Base-by-base conservation (phyloP, 2,888 invertebrate genomes). In the Drosophila subquinaria region DNA sequence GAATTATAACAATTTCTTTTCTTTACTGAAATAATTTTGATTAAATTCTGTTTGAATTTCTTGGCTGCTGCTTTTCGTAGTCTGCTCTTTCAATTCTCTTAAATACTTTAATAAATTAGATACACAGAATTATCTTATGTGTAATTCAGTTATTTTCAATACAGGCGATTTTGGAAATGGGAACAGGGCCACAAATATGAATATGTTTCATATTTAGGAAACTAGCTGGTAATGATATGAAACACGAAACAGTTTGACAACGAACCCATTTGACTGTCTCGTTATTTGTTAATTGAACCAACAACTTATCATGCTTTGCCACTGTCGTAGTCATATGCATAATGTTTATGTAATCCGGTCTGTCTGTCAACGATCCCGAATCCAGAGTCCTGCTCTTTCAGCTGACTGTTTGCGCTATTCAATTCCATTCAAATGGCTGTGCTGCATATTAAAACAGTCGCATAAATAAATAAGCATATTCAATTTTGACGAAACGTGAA, bases 391-490 rank as follows among this genome's bases (percentile, higher is more conserved):
- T 17, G 42, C 53, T 27, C n/a, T 15, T 30, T 11, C 48, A 15
- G 11, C 40, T 33, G 30, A 36, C 50, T 53, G 57, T 38, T 30
- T 63, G 27, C 15, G 56, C 56, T 57, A 45, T 45, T 57, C 56
- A 45, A 57, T 57, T 57, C 56, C 40, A 30, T 30, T 63, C 20
- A 40, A 60, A 56, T 30, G 30, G 17, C 23, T 78, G 83, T 71
- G 78, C 78, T 88, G 83, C 88, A 83, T 83, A 83, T 88, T 82
- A 86, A 84, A 79, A 74, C 69, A 81, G 88, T 67, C 69, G 76
- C 87, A 88, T 84, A 88, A 84, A 88, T 84, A 84, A 88, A 88
- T 84, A 84, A 88, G 76, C 81, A 79, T 88, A 88, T 86, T 84
- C 86, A 84, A 84, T 84, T 84, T 86, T 83, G 84, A 83, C 83